Conservation (phyloP, 1,140 invertebrate genomes). For the Caerostris darwini region DNA sequence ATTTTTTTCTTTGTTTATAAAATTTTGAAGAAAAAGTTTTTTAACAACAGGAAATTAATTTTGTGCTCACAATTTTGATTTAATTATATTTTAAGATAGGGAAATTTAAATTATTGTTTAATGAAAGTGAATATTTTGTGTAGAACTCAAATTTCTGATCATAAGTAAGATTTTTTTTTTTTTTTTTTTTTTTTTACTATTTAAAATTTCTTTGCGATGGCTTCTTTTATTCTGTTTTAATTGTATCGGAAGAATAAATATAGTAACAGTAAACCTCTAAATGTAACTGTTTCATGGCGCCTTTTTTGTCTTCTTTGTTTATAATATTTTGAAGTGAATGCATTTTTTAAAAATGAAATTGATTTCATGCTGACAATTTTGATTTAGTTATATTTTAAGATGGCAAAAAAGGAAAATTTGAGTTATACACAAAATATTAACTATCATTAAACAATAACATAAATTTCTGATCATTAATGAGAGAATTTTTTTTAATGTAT, state of each 20-base stretch:
- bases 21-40: background rate
- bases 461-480: too few relatives aligned
- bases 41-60: background rate
- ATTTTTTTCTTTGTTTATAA: background rate
- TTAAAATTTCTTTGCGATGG: background rate
- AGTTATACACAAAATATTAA: too few relatives aligned
- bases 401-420: too few relatives aligned
- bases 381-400: too few relatives aligned
- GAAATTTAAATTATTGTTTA: too few relatives aligned
- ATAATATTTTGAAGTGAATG: background rate
- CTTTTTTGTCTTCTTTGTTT: background rate
- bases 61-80: background rate
- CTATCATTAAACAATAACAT: too few relatives aligned
- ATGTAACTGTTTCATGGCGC: background rate
- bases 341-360: background rate
- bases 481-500: slow-evolving; percentile 59
- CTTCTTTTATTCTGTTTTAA: background rate
- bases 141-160: too few relatives aligned
- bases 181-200: too few relatives aligned
- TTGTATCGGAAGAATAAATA: background rate
- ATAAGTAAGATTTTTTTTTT: too few relatives aligned
- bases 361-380: background rate
- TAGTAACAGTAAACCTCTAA: background rate
- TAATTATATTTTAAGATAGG: too few relatives aligned
- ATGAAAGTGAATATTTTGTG: too few relatives aligned